phyloP scores from a whole-genome alignment of 2,113 vertebrate species.

The Amazona guildingii region DNA sequence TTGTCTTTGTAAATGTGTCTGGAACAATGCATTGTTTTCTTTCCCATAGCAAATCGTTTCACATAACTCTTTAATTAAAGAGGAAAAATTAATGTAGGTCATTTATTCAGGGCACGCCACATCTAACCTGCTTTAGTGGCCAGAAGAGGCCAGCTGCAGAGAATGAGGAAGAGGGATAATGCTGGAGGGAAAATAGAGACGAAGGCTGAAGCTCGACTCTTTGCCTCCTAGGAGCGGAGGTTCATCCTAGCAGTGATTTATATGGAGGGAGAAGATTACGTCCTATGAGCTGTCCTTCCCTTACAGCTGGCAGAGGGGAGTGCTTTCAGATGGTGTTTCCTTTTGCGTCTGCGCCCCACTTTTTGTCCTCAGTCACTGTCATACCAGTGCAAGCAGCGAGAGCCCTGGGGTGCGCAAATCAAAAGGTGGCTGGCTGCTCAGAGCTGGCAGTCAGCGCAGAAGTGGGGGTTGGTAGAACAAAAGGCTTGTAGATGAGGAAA shows the following conservation, averaged over 20 bases:
- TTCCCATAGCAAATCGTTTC: not conserved
- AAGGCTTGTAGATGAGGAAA: not conserved
- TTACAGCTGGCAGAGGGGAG: not conserved
- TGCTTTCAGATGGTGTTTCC: accelerated
- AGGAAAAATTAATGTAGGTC: constrained; percentile 37
- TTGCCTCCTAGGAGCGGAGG: not conserved
- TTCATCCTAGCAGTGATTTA: not conserved
- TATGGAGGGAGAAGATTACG: not conserved
- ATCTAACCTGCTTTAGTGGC: not conserved
- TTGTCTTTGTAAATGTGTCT: not conserved
- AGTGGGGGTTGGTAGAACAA: not conserved
- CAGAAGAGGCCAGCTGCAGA: not conserved
- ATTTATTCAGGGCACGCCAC: not conserved
- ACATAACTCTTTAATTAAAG: constrained; percentile 30
- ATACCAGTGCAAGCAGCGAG: accelerated
- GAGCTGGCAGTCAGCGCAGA: not conserved
- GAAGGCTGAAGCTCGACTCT: not conserved
- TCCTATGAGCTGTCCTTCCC: not conserved
- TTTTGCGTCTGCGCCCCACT: not conserved
- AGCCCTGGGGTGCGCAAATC: accelerated
- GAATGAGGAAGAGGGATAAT: not conserved
- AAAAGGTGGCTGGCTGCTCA: not conserved
- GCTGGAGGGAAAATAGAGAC: not conserved
- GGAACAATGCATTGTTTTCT: not conserved
- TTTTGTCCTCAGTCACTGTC: not conserved